Base-by-base conservation (phyloP, 2,888 invertebrate genomes). In the Blastobasis lacticolella region DNA sequence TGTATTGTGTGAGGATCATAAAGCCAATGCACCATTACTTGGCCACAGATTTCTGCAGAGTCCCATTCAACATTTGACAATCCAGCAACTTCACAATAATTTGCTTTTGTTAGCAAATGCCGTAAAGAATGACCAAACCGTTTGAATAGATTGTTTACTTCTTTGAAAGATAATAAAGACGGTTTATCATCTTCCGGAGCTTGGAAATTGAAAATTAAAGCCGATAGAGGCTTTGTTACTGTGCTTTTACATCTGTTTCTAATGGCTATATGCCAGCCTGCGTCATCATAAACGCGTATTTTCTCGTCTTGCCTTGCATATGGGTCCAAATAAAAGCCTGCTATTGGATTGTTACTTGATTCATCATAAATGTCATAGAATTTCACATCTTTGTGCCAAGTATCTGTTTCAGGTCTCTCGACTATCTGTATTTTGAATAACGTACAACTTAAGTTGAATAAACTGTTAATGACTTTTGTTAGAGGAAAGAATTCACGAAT, bases 1-100 rank as follows among this genome's bases (percentile, higher is more conserved):
- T 89, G 85, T 40, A 91, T 73, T 3, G 89, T 88, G 36, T 83
- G 68, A 0, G 92, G 89, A 62, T 95, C 92, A 58, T 92, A 92
- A 6, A 96, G 78, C 92, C 95, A 96, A 70, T 94, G 93, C 0
- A 91, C 89, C 91, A 98, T 91, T 51, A 98, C 94, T 63, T 95
- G 90, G 0, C 95, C 93, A 55, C 94, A 93, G 0, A 97, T 91
- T 70, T 94, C 94, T 0, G 95, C 93, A 0, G 96, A 95, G 78
- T 99, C 99, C 96, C 97, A 97, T 85, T 98, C 98, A 0, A 98
- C 91, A 73, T 95, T 95, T 0, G 93, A 93, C 36, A 94, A 81
- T 0, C 97, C 97, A 4, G 96, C 92, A 0, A 97, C 91, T 74
- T 97, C 96, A 0, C 94, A 91, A 76, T 95, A 96, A 10, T 93